Base-by-base conservation (phyloP, 2,888 invertebrate species). In the Apantesis nais region DNA sequence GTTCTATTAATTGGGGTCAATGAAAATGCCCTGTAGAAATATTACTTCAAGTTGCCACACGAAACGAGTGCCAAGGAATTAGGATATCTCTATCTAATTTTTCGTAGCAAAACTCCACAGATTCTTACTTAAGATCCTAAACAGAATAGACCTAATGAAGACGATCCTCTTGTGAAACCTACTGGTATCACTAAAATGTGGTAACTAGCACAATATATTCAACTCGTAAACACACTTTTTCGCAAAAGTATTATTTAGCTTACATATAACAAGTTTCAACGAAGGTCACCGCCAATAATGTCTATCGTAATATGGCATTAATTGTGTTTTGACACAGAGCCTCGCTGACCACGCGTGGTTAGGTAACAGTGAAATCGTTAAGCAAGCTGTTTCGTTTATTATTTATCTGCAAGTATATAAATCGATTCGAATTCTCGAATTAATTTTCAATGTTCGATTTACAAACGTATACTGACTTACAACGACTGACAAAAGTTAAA, bases 361-460 rank as follows among this genome's bases (percentile, higher is more conserved):
- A 89, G 87, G 92, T 92, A 93, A 93, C 77, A 84, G 89, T 86
- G 92, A 91, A 93, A 93, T 89, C 68, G 66, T 70, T 25, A 70
- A 65, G 69, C 70, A 70, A 66, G 25, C 76, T 72, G 75, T 79
- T 84, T 86, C 85, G 70, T 69, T 62, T 77, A 75, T 72, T 68
- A 74, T 63, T 73, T 73, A 74, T 76, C 70, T 74, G 48, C 44
- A 41, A 52, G 67, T 63, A 66, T 11, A 63, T 63, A 64, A 31
- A 55, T 39, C 58, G 31, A 58, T 66, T 58, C 62, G 11, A 67
- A 66, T 63, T 41, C 48, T 65, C 41, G 34, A 64, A 8, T 34
- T 44, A 25, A 22, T 58, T 25, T 44, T 58, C 58, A 2, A 25
- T 55, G 1, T 55, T 55, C 25, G 55, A 4, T 55, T 4, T 25